Evolutionary conservation across 2,113 vertebrate genomes (phyloP), one percentile per base, ranked within the genome.

Genomic region (Spermophilus dauricus): DNA sequence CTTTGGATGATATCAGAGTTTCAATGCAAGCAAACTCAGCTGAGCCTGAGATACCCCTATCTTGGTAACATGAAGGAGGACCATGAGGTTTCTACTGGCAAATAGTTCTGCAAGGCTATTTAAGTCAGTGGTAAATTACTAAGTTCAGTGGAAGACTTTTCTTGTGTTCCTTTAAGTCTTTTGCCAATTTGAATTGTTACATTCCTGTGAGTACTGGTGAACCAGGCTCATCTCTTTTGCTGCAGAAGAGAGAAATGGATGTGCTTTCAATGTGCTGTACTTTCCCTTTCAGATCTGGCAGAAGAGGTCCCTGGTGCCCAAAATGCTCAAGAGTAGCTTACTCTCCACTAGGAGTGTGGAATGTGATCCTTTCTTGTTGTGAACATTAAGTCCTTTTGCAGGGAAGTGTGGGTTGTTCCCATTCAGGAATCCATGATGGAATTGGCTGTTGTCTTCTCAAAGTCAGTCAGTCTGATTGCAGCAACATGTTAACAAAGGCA

Each of bases 401-500:
- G n/a, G 67, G 39, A 95, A 65, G 51, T 73, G 73, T 48, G 89
- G 6, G 42, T 45, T 45, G 42, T 45, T 45, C 42, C 7, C 5
- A 45, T 45, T 45, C 42, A 45, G 42, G 95, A 96, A 77, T 84
- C 58, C 69, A 65, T 95, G 82, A 78, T 95, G 75, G 39, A 92
- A 89, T 69, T 53, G 72, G 51, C 16, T 92, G 70, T 42, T 72
- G 77, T n/a, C n/a, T n/a, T 97, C 81, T 89, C 83, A 94, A 72
- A 80, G 70, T 75, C 82, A 94, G 82, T 45, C 63, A 92, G 45
- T 89, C 32, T 63, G 80, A 93, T 56, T 93, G 83, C 63, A 97
- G 86, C 39, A 97, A 87, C 24, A 56, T 72, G n/a, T 94, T 86
- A 84, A 92, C 84, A 94, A 91, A 91, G 83, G 82, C 51, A 53